phyloP scores from a whole-genome alignment of 2,888 invertebrate species.

The Drosophila tripunctata region DNA sequence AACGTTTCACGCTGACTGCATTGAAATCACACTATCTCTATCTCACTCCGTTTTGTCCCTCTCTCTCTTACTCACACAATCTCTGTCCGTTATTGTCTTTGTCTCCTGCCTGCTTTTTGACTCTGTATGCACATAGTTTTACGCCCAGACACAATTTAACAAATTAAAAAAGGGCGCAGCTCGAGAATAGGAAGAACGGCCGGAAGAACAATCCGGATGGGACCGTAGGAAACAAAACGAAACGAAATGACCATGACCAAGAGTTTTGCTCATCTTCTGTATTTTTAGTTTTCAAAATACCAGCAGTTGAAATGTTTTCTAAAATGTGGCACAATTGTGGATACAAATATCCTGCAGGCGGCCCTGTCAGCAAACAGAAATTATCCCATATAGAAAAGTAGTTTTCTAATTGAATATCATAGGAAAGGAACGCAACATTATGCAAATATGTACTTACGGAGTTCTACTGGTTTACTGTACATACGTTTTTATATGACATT shows the following conservation, averaged over 20 bases:
- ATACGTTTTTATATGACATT: background rate
- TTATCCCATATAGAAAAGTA: background rate
- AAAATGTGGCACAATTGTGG: slow-evolving; percentile 28
- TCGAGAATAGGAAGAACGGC: slow-evolving; percentile 12
- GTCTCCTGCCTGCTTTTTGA: slow-evolving; percentile 16
- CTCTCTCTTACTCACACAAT: background rate
- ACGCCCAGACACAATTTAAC: slow-evolving; percentile 67
- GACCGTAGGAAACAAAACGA: slow-evolving; percentile 27
- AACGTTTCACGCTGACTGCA: slow-evolving; percentile 32
- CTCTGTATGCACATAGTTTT: slow-evolving; percentile 21
- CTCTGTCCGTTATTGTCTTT: slow-evolving; percentile 14
- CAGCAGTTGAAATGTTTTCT: slow-evolving; percentile 40
- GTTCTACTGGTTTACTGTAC: background rate
- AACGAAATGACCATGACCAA: slow-evolving; percentile 54
- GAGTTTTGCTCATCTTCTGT: slow-evolving; percentile 21
- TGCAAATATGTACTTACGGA: background rate
- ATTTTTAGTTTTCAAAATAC: slow-evolving; percentile 2
- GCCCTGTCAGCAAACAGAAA: background rate
- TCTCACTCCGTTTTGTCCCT: background rate
- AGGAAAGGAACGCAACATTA: too few relatives aligned
- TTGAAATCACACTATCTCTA: slow-evolving; percentile 25
- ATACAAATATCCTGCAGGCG: slow-evolving; percentile 6
- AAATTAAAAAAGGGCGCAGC: slow-evolving; percentile 59
- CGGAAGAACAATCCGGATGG: slow-evolving; percentile 52
- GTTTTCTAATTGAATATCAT: slow-evolving; percentile 9